A percentile compares a stretch with the other conserved stretches of the same genome.
phyloP scores from a whole-genome alignment of 2,888 invertebrate species.

The Euplagia quadripunctaria region DNA sequence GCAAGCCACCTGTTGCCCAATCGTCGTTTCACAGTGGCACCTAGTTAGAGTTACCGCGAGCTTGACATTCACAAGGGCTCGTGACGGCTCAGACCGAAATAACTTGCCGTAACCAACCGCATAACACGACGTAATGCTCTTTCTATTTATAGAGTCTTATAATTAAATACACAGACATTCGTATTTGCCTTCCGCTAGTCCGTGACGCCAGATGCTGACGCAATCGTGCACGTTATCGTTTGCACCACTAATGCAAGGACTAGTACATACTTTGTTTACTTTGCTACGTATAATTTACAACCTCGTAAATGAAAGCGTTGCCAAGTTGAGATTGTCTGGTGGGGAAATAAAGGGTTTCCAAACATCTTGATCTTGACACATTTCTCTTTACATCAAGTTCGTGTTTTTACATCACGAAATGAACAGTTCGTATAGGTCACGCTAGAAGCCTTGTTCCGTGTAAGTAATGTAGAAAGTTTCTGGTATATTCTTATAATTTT shows the following conservation, averaged over 20 bases:
- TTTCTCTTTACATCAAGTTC: slow-evolving; percentile 10
- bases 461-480: too few relatives aligned
- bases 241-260: slow-evolving; percentile 40
- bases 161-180: slow-evolving; percentile 81
- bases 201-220: slow-evolving; percentile 61
- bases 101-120: slow-evolving; percentile 83
- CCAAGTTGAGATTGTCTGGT: slow-evolving; percentile 30
- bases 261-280: slow-evolving; percentile 33
- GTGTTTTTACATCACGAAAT: not conserved
- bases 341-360: slow-evolving; percentile 22
- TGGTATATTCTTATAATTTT: too few relatives aligned
- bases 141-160: slow-evolving; percentile 83
- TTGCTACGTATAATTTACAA: slow-evolving; percentile 34
- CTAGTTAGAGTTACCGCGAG: slow-evolving; percentile 79
- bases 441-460: too few relatives aligned
- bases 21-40: slow-evolving; percentile 67
- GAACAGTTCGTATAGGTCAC: not conserved
- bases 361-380: slow-evolving; percentile 32
- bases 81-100: slow-evolving; percentile 83
- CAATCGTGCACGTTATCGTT: slow-evolving; percentile 56
- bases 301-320: slow-evolving; percentile 34
- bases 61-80: slow-evolving; percentile 84
- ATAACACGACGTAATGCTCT: slow-evolving; percentile 82
- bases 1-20: slow-evolving; percentile 82
- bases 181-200: slow-evolving; percentile 75